These are phyloP conservation scores for Tricholaema leucomelas DNA, from an alignment of 2,113 vertebrate species.

Conservation along the genomic window DNA sequence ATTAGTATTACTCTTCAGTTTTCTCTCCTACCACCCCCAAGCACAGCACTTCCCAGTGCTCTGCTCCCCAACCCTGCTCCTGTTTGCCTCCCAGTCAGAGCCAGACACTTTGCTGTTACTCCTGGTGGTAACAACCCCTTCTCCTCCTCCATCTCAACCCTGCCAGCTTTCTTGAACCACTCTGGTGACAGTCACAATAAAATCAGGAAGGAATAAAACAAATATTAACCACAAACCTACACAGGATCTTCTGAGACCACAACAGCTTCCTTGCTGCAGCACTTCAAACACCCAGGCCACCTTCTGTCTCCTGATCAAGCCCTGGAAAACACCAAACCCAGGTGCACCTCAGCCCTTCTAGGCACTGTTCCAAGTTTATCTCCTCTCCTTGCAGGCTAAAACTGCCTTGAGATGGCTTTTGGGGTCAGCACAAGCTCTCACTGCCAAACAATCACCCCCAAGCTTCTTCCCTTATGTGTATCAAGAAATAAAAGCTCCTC, in stretches of 20 bases:
- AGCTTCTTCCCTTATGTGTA: rapidly evolving
- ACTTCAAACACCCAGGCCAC: neutral
- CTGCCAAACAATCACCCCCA: neutral
- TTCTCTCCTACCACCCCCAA: neutral
- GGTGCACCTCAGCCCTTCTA: neutral
- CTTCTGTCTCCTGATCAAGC: neutral
- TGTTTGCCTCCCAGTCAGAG: neutral
- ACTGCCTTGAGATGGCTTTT: neutral
- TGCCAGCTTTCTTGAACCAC: neutral
- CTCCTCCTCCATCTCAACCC: neutral
- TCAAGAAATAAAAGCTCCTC: neutral
- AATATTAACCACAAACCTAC: neutral
- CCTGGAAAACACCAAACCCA: neutral
- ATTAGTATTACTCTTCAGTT: neutral
- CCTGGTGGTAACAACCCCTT: neutral
- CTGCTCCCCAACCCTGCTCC: neutral
- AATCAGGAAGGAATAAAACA: neutral
- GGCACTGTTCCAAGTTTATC: rapidly evolving
- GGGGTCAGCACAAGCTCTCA: neutral
- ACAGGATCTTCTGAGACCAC: neutral
- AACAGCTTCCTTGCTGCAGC: rapidly evolving
- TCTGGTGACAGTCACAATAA: neutral
- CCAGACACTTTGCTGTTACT: neutral
- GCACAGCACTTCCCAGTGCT: neutral
- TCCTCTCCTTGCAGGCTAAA: neutral